Conservation (phyloP, 2,797 vertebrate species). For the Dipus sagitta region DNA sequence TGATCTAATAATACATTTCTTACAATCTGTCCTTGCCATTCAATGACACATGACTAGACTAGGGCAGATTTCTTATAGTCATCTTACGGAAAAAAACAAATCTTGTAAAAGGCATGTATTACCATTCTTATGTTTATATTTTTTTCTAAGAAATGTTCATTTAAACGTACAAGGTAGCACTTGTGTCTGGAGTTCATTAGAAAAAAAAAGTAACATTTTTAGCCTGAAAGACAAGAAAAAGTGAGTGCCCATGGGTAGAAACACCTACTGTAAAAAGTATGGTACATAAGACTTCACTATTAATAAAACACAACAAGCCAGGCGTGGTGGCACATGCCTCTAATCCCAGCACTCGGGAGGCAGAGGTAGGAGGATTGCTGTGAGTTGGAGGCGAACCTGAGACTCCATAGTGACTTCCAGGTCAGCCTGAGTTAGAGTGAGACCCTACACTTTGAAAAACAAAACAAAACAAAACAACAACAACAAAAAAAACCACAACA, state of each 20-base stretch:
- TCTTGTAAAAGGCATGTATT: background rate
- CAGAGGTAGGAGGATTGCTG: too few relatives aligned
- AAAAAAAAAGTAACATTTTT: background rate
- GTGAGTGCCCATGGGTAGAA: background rate
- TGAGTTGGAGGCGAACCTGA: too few relatives aligned
- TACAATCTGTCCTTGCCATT: background rate
- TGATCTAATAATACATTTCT: background rate
- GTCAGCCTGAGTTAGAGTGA: too few relatives aligned
- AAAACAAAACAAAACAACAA: too few relatives aligned
- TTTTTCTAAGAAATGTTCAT: background rate
- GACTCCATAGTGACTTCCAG: too few relatives aligned
- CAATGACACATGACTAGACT: background rate
- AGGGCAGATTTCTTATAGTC: background rate
- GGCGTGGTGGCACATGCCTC: too few relatives aligned
- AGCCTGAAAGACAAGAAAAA: conserved; percentile 41
- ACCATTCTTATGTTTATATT: background rate
- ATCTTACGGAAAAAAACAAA: conserved; percentile 32
- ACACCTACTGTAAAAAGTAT: background rate
- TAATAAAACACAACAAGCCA: background rate
- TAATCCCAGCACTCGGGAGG: too few relatives aligned
- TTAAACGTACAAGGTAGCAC: too few relatives aligned
- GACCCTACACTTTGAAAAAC: too few relatives aligned
- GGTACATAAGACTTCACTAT: background rate
- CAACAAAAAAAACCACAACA: too few relatives aligned
- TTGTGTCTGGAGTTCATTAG: too few relatives aligned